Conservation (phyloP, 2,797 vertebrate genomes). For the Coluber constrictor region DNA sequence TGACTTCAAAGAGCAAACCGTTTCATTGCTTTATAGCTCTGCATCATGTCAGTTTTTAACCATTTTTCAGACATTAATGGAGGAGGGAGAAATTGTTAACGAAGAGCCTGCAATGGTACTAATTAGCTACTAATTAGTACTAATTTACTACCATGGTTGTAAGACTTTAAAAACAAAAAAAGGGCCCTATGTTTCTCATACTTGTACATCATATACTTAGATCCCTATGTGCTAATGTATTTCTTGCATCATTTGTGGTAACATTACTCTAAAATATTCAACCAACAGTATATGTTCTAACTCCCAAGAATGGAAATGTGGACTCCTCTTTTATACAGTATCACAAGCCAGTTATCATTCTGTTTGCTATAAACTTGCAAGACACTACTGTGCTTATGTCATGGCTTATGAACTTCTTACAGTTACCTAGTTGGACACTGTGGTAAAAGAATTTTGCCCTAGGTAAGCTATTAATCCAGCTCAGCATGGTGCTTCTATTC, state of each 20-base stretch:
- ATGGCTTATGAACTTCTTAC: not conserved
- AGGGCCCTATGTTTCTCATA: not conserved
- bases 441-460: not conserved
- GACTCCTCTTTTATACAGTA: not conserved
- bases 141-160: not conserved
- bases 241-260: not conserved
- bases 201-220: not conserved
- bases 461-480: not conserved
- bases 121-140: not conserved
- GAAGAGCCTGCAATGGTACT: not conserved
- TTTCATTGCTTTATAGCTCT: not conserved
- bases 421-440: not conserved
- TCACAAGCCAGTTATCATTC: not conserved
- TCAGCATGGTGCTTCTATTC: not conserved
- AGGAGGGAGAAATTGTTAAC: not conserved
- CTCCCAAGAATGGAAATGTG: not conserved
- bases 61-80: not conserved
- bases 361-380: not conserved
- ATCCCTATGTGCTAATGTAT: not conserved
- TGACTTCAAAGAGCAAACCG: not conserved
- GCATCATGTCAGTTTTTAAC: conserved; percentile 4
- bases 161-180: not conserved
- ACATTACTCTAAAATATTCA: not conserved
- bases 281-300: not conserved
- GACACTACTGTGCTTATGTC: not conserved